Evolutionary conservation across 1,140 invertebrate genomes (phyloP), one percentile per base, ranked within the genome.

Genomic region (Trichogramma pretiosum): DNA sequence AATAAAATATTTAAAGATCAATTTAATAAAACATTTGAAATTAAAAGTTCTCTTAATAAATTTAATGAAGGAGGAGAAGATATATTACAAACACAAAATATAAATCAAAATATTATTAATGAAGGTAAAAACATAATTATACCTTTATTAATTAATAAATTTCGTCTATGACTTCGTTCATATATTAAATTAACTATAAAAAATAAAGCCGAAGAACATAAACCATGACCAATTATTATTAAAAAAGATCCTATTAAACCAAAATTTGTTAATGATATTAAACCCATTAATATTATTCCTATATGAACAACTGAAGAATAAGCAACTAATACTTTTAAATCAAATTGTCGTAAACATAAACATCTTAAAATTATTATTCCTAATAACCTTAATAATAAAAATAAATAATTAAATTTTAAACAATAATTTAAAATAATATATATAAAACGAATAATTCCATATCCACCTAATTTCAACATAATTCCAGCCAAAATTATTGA

Each of bases 401-500:
- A 59, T 63, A 73, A 63, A 65, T 61, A 58, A 60, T 63, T 72
- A 62, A 71, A 72, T 48, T 61, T 64, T 57, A 69, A 56, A 60
- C 64, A 56, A 59, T 65, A 61, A 57, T 56, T 53, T 48, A 64
- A 56, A 56, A 73, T 52, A 57, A 74, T 51, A 50, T 57, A 57
- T 61, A 77, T 55, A 55, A 79, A 37, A 19, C 78, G 78, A 39
- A 80, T 59, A 52, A 83, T 52, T 0, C 79, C 79, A 74, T 78
- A 81, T 5, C 71, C 77, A 3, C 79, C 81, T 72, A 83, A 73
- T 66, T 83, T 83, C 62, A 82, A 63, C 56, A 82, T 68, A 63
- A 44, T 34, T 0, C 74, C 79, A 26, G 80, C 80, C 64, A 83
- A 78, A 78, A 84, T 77, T 67, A 84, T 83, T 38, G 79, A 82